Conservation (phyloP, 2,113 vertebrate genomes). For the Alaudala cheleensis region DNA sequence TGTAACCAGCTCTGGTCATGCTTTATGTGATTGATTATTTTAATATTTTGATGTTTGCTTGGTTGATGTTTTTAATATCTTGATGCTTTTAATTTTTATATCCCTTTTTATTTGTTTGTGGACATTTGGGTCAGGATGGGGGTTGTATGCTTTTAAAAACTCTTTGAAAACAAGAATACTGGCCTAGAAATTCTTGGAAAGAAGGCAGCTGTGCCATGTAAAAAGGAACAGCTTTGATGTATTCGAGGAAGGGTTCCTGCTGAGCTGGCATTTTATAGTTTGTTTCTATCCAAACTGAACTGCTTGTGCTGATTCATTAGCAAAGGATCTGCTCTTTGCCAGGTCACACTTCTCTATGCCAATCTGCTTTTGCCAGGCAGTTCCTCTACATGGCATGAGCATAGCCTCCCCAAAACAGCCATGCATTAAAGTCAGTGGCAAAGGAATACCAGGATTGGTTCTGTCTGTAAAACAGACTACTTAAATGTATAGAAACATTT, state of each 20-base stretch:
- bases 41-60: background rate
- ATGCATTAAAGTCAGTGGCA: background rate
- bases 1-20: background rate
- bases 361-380: background rate
- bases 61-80: background rate
- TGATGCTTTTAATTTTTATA: background rate
- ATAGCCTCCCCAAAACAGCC: background rate
- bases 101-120: background rate
- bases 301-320: background rate
- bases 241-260: slow-evolving; percentile 42
- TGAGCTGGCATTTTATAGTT: slow-evolving; percentile 38
- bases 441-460: background rate
- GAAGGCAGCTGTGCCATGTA: background rate
- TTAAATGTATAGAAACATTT: background rate
- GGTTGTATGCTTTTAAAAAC: background rate
- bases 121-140: background rate
- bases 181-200: slow-evolving; percentile 41
- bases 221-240: slow-evolving; percentile 37
- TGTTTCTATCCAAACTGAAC: slow-evolving; percentile 1
- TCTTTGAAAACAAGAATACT: background rate
- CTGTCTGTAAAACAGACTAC: background rate
- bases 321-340: background rate
- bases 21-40: background rate
- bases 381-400: background rate
- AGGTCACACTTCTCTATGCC: background rate